Evolutionary conservation across 2,113 vertebrate species (phyloP).

Genomic region (Erinaceus europaeus): DNA sequence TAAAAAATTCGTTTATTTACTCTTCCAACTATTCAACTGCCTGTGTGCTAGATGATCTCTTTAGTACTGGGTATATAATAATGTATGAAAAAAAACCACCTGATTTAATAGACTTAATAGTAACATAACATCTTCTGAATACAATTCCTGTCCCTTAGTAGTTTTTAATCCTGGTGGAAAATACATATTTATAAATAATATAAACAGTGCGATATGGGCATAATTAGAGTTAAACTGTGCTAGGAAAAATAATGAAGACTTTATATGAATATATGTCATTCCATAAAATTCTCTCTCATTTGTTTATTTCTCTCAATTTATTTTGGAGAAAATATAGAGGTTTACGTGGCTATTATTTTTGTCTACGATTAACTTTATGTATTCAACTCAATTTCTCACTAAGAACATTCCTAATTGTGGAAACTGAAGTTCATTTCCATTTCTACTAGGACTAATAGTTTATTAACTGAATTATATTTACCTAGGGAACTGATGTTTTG

Average conservation of each 20-base stretch:
- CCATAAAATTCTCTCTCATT: not conserved
- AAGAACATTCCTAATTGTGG: not conserved
- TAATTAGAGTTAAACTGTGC: not conserved
- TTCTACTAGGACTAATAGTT: not conserved
- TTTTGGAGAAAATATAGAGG: slow-evolving; percentile 13
- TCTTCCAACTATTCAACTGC: too few species aligned
- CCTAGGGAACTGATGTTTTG: not conserved
- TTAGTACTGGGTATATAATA: not conserved
- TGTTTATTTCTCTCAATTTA: not conserved
- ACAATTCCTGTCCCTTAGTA: not conserved
- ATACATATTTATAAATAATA: not conserved
- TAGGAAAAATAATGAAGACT: not conserved
- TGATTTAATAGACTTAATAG: not conserved
- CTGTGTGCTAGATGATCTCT: not conserved
- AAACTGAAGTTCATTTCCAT: slow-evolving; percentile 8
- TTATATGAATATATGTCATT: not conserved
- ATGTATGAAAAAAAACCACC: not conserved
- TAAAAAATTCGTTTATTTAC: too few species aligned
- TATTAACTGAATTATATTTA: not conserved
- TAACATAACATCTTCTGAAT: not conserved
- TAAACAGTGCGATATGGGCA: not conserved
- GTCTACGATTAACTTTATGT: not conserved
- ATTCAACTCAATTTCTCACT: slow-evolving; percentile 3
- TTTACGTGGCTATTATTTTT: slow-evolving; percentile 30
- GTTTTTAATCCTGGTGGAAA: not conserved